phyloP scores from a whole-genome alignment of 2,888 invertebrate species.

The Patella ulyssiponensis region DNA sequence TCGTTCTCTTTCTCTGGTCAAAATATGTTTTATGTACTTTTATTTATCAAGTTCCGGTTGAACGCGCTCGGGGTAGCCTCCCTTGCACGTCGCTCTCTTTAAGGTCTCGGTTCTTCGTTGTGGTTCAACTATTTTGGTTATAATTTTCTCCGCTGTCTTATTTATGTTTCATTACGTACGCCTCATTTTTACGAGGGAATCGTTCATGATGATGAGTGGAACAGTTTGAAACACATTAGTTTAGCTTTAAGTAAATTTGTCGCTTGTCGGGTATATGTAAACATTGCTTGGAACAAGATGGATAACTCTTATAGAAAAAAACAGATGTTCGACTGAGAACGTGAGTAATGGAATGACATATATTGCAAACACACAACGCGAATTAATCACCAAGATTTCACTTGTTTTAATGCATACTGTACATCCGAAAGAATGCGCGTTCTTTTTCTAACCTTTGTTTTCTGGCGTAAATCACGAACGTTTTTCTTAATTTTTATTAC shows the following conservation, averaged over 20 bases:
- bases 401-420: too few species aligned
- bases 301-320: not conserved
- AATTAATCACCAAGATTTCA: too few species aligned
- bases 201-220: not conserved
- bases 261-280: slow-evolving; percentile 9
- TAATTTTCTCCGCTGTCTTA: slow-evolving; percentile 12
- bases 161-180: slow-evolving; percentile 27
- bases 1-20: slow-evolving; percentile 5
- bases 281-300: slow-evolving; percentile 2
- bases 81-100: not conserved
- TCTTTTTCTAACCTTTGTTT: too few species aligned
- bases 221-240: slow-evolving; percentile 2
- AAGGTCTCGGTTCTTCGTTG: not conserved
- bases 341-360: not conserved
- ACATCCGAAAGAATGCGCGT: too few species aligned
- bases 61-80: not conserved
- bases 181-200: slow-evolving; percentile 5
- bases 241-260: slow-evolving; percentile 12
- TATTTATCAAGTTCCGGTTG: slow-evolving; percentile 1
- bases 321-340: slow-evolving; percentile 1
- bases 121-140: slow-evolving; percentile 2
- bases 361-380: not conserved
- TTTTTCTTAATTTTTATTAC: too few species aligned
- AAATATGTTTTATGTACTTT: slow-evolving; percentile 9
- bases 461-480: too few species aligned